Conservation (phyloP, 2,888 invertebrate genomes). For the Scaeva pyrastri region DNA sequence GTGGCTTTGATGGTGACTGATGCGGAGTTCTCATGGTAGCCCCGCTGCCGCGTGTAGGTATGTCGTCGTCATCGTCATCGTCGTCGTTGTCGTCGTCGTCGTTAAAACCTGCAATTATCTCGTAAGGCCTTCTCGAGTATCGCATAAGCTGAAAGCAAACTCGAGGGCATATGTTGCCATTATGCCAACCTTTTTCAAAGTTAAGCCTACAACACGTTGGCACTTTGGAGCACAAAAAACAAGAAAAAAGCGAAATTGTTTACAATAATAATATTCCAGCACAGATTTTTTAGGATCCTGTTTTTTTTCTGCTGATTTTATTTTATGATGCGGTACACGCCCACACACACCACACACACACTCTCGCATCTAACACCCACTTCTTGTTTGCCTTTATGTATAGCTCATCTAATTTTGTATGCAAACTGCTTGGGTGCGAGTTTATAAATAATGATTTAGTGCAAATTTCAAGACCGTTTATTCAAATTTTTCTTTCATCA, state of each 20-base stretch:
- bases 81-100: too few species aligned
- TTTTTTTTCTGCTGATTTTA: neutral
- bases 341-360: neutral
- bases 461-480: slow-evolving; percentile 45
- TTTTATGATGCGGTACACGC: neutral
- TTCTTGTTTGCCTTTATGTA: slow-evolving; percentile 18
- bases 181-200: slow-evolving; percentile 29
- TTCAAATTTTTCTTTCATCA: slow-evolving; percentile 35
- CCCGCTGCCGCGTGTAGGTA: slow-evolving; percentile 21
- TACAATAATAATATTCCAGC: slow-evolving; percentile 10
- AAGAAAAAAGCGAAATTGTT: neutral
- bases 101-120: slow-evolving; percentile 61
- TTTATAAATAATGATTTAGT: slow-evolving; percentile 27
- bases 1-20: too few species aligned
- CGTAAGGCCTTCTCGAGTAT: slow-evolving; percentile 39
- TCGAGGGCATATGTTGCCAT: slow-evolving; percentile 22
- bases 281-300: neutral
- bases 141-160: slow-evolving; percentile 45
- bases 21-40: slow-evolving; percentile 5
- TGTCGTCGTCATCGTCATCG: too few species aligned
- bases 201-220: slow-evolving; percentile 41
- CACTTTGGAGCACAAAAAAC: slow-evolving; percentile 1
- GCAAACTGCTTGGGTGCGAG: slow-evolving; percentile 25
- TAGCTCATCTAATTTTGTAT: slow-evolving; percentile 34
- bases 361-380: too few species aligned